Evolutionary conservation across 2,888 invertebrate species (phyloP), one percentile per base, ranked within the genome.

Genomic region (Cylindroiulus punctatus): DNA sequence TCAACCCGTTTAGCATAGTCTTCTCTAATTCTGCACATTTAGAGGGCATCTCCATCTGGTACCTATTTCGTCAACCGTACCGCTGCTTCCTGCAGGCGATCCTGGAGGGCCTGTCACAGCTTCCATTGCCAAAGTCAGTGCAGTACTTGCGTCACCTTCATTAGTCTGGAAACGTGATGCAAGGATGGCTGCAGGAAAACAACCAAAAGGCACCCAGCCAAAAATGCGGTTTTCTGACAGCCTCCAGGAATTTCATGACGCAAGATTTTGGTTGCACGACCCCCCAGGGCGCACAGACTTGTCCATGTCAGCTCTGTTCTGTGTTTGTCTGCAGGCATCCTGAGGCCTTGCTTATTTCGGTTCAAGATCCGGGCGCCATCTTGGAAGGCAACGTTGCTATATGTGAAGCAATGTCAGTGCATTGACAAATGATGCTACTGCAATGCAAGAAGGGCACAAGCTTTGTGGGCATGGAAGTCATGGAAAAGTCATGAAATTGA

Each of bases 141-240:
- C 76, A 30, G n/a, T n/a, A n/a, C n/a, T 30, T 76, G 30, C 76
- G 22, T 76, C 76, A 76, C 0, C 65, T 12, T 26, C 65, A 26
- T 65, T 10, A 65, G 26, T 65, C 26, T 22, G 26, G 2, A 65
- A 26, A 8, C 26, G 8, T 12, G 26, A 10, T 57, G 57, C 22
- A 57, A 22, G 57, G 22, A 57, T 22, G 26, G 10, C n/a, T 10
- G 12, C 47, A 52, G 1, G 7, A 26, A 65, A 65, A 7, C 65
- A 65, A 12, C 26, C 26, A 4, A 76, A 30, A 76, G 76, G 30
- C 30, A 30, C 30, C 76, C 14, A 17, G 76, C 76, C 76, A 76
- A 65, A 52, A 52, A 76, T 26, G 76, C 14, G 76, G 30, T 30
- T 76, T n/a, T 76, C 76, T 76, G 30, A 76, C 30, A 76, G 32